A percentile compares a stretch with the other conserved stretches of the same genome.
These are phyloP conservation scores for Trichopria drosophilae DNA, from an alignment of 2,888 invertebrate species.

Conservation along the genomic window DNA sequence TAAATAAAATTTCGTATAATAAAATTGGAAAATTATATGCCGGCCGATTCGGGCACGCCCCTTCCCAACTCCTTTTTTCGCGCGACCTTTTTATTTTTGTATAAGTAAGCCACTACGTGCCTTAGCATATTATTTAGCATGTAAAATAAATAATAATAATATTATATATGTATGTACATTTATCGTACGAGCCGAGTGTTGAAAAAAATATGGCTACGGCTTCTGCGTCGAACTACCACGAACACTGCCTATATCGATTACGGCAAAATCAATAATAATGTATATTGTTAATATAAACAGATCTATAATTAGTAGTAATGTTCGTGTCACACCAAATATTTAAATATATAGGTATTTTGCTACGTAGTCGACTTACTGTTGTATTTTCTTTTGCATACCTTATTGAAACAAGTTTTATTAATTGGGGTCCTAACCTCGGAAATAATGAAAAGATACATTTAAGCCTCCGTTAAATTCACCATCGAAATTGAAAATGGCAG, in stretches of 20 bases:
- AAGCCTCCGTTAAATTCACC: no score
- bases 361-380: slow-evolving; percentile 52
- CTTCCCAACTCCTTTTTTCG: slow-evolving; percentile 1
- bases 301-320: slow-evolving; percentile 53
- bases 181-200: slow-evolving; percentile 46
- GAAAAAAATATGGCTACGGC: slow-evolving; percentile 44
- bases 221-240: slow-evolving; percentile 45
- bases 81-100: slow-evolving; percentile 22
- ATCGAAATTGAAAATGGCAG: no score
- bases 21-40: no score
- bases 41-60: slow-evolving; percentile 8
- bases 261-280: slow-evolving; percentile 52
- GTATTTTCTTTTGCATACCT: slow-evolving; percentile 31
- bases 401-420: slow-evolving; percentile 26
- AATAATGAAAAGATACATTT: no score
- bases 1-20: no score
- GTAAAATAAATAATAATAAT: slow-evolving; percentile 45
- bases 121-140: slow-evolving; percentile 50
- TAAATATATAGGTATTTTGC: slow-evolving; percentile 56
- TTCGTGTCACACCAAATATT: slow-evolving; percentile 56
- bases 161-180: slow-evolving; percentile 47
- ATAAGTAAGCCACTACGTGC: slow-evolving; percentile 45
- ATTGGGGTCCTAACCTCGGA: no score
- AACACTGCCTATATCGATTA: slow-evolving; percentile 55
- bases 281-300: slow-evolving; percentile 49